Evolutionary conservation across 2,113 vertebrate species (phyloP), one percentile per base, ranked within the genome.

Genomic region (Boleophthalmus pectinirostris): DNA sequence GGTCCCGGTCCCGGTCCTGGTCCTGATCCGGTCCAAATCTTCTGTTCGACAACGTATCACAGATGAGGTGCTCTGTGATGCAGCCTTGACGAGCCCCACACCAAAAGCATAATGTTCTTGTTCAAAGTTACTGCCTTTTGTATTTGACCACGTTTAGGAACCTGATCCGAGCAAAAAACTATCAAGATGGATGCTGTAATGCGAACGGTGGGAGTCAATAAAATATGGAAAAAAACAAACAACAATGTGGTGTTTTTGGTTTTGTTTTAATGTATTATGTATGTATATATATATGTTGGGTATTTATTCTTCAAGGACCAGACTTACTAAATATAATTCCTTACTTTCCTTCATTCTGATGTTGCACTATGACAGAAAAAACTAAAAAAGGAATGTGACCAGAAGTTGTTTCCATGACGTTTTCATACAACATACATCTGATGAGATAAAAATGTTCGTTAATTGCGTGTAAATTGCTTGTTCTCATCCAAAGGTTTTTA

Each of bases 121-220:
- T 53, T 63, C 60, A 63, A 20, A 16, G 60, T 63, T 38, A 64
- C 33, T 38, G 29, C 5, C 3, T 9, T 29, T 64, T 1, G 33
- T 64, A 10, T 12, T 35, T 64, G 10, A 9, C 56, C 21, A 15
- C 24, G 29, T 64, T 25, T n/a, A 64, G n/a, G 20, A 64, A n/a
- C 61, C 12, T 33, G 2, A 64, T n/a, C 61, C 11, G 15, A 60
- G 33, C 57, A 60, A 61, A 61, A 25, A 14, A 25, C 58, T 33
- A 16, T 72, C 43, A 54, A 76, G 72, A 72, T 38, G 77, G 23
- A 56, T 61, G 68, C 45, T 78, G 70, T 73, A 63, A 24, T 60
- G 60, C 23, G 46, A 64, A 57, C 25, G 68, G 25, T 79, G 73
- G 69, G 77, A 79, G 75, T 81, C 57, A 79, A 73, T 83, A 83